phyloP scores from a whole-genome alignment of 2,113 vertebrate genomes.

The Lampris incognitus region DNA sequence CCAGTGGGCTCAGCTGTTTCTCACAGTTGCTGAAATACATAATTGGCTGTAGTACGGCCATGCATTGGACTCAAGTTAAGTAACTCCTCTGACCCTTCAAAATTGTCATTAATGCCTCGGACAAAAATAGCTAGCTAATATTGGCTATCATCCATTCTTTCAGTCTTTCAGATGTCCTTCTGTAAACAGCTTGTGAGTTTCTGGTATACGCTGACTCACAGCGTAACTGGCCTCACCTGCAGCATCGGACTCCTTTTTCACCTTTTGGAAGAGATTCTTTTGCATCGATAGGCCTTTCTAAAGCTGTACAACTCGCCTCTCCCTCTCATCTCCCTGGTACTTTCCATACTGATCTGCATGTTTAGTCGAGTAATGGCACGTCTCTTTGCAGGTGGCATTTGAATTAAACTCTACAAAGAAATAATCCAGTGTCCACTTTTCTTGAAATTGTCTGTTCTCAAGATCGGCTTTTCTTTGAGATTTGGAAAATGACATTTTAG shows the following conservation, averaged over 20 bases:
- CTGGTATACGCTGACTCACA: slow-evolving; percentile 37
- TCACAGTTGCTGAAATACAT: slow-evolving; percentile 34
- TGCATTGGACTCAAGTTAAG: not conserved
- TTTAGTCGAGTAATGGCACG: not conserved
- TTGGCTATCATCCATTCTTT: not conserved
- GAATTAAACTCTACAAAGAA: not conserved
- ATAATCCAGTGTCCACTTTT: not conserved
- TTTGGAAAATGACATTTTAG: not conserved
- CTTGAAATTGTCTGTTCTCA: not conserved
- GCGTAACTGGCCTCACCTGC: slow-evolving; percentile 33
- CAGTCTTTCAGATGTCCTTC: slow-evolving; percentile 23
- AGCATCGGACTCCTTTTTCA: slow-evolving; percentile 20
- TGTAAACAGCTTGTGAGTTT: slow-evolving; percentile 31
- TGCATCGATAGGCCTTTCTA: slow-evolving; percentile 18
- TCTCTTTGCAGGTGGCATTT: not conserved
- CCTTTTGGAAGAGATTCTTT: slow-evolving; percentile 36
- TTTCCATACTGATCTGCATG: slow-evolving; percentile 12
- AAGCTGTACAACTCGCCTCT: not conserved
- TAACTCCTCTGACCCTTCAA: not conserved
- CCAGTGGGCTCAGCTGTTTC: slow-evolving; percentile 3
- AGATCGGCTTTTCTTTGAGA: not conserved
- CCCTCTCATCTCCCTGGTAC: slow-evolving; percentile 20
- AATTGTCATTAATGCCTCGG: not conserved
- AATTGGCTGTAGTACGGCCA: slow-evolving; percentile 2
- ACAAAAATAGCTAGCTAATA: slow-evolving; percentile 8